Conservation (phyloP, 1,140 invertebrate genomes). For the Glomeris maerens region DNA sequence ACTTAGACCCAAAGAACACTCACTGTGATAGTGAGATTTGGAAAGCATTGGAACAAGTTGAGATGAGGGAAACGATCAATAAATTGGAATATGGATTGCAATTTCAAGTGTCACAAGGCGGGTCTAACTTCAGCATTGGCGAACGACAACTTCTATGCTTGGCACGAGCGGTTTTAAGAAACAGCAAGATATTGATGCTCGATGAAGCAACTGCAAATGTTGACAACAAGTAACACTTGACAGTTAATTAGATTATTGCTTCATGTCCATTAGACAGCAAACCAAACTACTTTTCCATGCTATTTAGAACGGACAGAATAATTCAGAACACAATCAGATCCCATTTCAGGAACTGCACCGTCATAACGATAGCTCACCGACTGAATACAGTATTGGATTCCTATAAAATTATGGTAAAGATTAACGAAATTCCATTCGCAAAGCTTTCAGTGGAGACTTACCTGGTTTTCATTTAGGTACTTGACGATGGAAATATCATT, state of each 20-base stretch:
- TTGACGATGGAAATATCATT: too few species aligned
- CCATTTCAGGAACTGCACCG: constrained; percentile 36
- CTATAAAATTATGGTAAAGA: constrained; percentile 28
- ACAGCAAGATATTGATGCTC: constrained; percentile 61
- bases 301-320: constrained; percentile 19
- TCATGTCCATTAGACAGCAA: too few species aligned
- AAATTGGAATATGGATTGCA: constrained; percentile 21
- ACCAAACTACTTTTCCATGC: too few species aligned
- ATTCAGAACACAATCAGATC: constrained; percentile 22
- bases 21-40: constrained; percentile 44
- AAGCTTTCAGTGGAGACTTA: too few species aligned
- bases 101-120: constrained; percentile 32
- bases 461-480: too few species aligned
- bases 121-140: constrained; percentile 40
- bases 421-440: too few species aligned
- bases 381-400: constrained; percentile 37
- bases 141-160: constrained; percentile 62
- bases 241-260: too few species aligned
- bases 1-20: constrained; percentile 67
- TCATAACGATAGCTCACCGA: constrained; percentile 42
- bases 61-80: constrained; percentile 11
- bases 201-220: constrained; percentile 83
- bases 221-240: constrained; percentile 46
- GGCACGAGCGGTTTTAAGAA: constrained; percentile 60
- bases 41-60: constrained; percentile 24